Evolutionary conservation across 2,113 vertebrate genomes (phyloP).

Genomic region (Panurus biarmicus): DNA sequence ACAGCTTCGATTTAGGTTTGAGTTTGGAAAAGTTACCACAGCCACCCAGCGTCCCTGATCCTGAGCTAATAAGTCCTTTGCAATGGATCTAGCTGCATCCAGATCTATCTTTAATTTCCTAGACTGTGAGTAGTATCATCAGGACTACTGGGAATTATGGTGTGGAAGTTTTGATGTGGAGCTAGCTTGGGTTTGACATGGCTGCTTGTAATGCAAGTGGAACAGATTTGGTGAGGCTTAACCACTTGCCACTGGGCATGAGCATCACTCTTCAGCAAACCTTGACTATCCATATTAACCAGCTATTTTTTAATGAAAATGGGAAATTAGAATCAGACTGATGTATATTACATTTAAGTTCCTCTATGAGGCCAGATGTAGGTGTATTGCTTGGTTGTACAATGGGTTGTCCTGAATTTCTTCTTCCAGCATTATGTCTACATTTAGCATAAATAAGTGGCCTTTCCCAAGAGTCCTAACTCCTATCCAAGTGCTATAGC

Average conservation of each 20-base stretch:
- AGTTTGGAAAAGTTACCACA: background rate
- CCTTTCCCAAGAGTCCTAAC: background rate
- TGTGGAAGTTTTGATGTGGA: background rate
- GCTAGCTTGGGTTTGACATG: background rate
- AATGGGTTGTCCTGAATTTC: background rate
- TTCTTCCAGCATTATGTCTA: background rate
- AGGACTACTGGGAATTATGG: background rate
- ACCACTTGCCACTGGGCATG: background rate
- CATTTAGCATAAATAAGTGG: background rate
- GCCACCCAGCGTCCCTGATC: accelerated
- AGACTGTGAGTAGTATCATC: background rate
- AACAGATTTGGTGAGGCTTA: background rate
- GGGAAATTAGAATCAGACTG: background rate
- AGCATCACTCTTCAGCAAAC: background rate
- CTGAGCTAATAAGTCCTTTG: background rate
- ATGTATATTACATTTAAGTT: background rate
- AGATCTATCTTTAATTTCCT: background rate
- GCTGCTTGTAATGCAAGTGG: background rate
- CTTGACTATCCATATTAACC: background rate
- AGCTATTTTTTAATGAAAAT: background rate
- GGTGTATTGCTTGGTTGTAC: background rate
- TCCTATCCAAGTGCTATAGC: background rate
- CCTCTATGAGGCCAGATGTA: background rate
- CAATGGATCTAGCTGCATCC: background rate
- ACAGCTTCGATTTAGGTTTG: background rate